A percentile compares a stretch with the other conserved stretches of the same genome.
Evolutionary conservation across 2,113 vertebrate species (phyloP).

Genomic region (Eolophus roseicapilla): DNA sequence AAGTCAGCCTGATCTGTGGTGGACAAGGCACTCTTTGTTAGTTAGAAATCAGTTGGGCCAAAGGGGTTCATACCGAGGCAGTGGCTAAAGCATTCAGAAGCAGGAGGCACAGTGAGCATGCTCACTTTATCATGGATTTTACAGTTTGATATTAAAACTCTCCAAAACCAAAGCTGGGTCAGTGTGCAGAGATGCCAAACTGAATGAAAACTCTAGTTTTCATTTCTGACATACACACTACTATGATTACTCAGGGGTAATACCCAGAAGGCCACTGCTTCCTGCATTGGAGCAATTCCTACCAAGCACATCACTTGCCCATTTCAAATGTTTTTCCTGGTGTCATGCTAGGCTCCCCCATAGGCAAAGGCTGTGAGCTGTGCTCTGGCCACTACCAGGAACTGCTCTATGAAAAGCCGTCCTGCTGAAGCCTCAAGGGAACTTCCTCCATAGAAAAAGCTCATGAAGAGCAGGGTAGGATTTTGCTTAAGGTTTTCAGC

Average conservation of each 20-base stretch:
- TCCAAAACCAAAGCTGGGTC: neutral
- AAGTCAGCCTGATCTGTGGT: neutral
- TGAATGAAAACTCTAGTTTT: neutral
- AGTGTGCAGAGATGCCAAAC: neutral
- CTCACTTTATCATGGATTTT: neutral
- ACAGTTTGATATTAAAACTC: neutral
- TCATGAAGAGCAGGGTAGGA: neutral
- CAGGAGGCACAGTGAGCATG: neutral
- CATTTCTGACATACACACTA: neutral
- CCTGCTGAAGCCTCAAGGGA: neutral
- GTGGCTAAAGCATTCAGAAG: neutral
- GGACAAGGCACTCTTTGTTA: neutral
- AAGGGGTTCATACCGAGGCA: neutral
- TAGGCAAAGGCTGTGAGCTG: neutral
- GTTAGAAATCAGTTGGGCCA: fast-evolving
- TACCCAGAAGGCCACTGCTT: neutral
- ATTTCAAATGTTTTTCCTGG: neutral
- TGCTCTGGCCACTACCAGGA: neutral
- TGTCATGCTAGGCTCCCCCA: neutral
- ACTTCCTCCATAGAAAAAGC: neutral
- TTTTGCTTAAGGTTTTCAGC: neutral
- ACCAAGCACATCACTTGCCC: neutral
- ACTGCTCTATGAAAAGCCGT: neutral
- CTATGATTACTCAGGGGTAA: neutral
- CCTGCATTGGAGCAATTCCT: neutral